phyloP scores from a whole-genome alignment of 2,797 vertebrate genomes.

The Parambassis ranga region DNA sequence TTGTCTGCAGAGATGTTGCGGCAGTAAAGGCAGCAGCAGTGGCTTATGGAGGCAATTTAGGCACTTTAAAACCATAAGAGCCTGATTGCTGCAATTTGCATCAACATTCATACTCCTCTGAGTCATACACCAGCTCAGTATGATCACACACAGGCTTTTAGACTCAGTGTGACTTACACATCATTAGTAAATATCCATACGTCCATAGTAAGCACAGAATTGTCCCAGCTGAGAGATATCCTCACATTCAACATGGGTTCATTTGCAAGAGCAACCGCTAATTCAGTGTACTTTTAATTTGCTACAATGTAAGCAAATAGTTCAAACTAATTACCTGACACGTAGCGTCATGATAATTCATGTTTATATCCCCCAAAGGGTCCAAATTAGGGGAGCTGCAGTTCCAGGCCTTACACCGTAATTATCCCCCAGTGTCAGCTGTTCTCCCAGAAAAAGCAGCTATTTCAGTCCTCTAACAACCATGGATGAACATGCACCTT shows the following conservation, averaged over 20 bases:
- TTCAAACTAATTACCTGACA: background rate
- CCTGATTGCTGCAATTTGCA: conserved; percentile 34
- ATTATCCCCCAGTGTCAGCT: background rate
- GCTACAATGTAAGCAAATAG: background rate
- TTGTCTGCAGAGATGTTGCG: background rate
- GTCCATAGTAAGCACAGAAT: background rate
- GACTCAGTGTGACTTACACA: background rate
- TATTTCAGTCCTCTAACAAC: background rate
- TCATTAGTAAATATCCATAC: too few species aligned
- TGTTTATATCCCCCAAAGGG: background rate
- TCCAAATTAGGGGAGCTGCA: background rate
- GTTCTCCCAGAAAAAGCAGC: background rate
- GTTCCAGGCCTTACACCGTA: too few species aligned
- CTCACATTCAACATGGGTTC: background rate
- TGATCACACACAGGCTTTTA: background rate
- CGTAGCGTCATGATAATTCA: background rate
- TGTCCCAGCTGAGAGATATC: background rate
- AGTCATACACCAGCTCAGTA: conserved; percentile 1
- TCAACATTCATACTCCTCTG: conserved; percentile 1
- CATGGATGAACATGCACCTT: background rate
- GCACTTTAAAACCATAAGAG: conserved; percentile 14
- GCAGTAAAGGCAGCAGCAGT: background rate
- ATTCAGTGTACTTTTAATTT: background rate
- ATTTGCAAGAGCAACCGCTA: background rate
- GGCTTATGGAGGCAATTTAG: background rate